Evolutionary conservation across 2,797 vertebrate genomes (phyloP), one percentile per base, ranked within the genome.

Genomic region (Diplodus puntazzo): DNA sequence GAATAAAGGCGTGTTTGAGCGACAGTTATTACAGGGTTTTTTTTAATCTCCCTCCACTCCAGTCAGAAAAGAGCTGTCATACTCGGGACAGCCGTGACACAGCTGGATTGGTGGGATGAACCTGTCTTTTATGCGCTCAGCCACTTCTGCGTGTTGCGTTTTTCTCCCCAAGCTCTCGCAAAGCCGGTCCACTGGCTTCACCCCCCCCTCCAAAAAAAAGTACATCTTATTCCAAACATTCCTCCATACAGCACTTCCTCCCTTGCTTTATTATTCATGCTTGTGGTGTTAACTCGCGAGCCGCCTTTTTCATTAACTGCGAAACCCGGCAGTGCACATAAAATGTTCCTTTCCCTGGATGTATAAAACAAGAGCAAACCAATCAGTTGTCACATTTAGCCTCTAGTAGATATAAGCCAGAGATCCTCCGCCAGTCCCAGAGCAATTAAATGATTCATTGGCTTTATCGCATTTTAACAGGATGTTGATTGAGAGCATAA

Each of bases 401-500:
- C 88, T 88, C 81, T 83, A 82, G 88, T 87, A 94, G 89, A 94
- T 91, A 89, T 80, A 89, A 90, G 85, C 88, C 76, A 75, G 86
- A 88, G 88, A 93, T 93, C 85, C 88, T 86, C 85, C 81, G 81
- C 80, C 66, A 52, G 93, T 94, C 93, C 93, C 93, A 90, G 83
- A 94, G 93, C 94, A 95, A 93, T 95, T 93, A 92, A 94, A 93
- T 94, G 93, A 95, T 95, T 95, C 92, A 94, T 92, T 86, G 88
- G 87, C 89, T 94, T 94, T 91, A 95, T 94, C 92, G 87, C 83
- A 74, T 92, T 94, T 95, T 95, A 95, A 95, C 93, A 94, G 95
- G 93, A 94, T 95, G 94, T 91, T 95, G 94, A 95, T 95, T 94
- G 94, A 94, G 94, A 95, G 93, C 91, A 92, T 94, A 90, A 94